phyloP scores from a whole-genome alignment of 2,113 vertebrate genomes.

The Myotis yumanensis region DNA sequence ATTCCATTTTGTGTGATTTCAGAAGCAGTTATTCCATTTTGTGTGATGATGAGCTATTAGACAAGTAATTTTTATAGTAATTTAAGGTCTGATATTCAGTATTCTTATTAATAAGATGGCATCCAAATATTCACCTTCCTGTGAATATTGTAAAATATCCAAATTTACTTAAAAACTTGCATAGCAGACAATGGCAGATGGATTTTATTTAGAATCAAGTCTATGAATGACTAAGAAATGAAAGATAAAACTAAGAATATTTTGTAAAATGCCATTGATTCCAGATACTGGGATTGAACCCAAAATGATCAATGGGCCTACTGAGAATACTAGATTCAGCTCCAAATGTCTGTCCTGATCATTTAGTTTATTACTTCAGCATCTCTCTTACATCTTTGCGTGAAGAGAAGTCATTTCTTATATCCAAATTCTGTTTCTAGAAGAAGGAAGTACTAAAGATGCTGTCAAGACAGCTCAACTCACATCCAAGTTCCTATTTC shows the following conservation, averaged over 20 bases:
- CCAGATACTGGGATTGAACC: not conserved
- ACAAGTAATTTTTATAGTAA: conserved; percentile 2
- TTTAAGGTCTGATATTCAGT: not conserved
- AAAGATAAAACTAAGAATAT: conserved; percentile 36
- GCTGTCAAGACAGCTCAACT: not conserved
- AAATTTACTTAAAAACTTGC: conserved; percentile 1
- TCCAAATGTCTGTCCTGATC: conserved; percentile 8
- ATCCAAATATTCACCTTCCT: not conserved
- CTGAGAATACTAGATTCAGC: not conserved
- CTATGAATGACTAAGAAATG: conserved; percentile 10
- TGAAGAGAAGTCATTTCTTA: conserved; percentile 35
- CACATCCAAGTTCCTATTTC: not conserved
- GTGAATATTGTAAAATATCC: not conserved
- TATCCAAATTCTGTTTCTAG: not conserved
- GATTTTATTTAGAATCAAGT: conserved; percentile 30
- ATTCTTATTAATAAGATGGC: not conserved
- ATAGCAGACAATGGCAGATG: not conserved
- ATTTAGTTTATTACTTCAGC: not conserved
- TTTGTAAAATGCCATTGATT: conserved; percentile 29
- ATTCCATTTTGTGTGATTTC: conserved; percentile 24
- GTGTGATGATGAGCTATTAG: conserved; percentile 17
- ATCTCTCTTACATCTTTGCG: conserved; percentile 37
- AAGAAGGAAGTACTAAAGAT: conserved; percentile 20
- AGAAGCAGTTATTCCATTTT: not conserved
- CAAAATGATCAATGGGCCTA: not conserved